Conservation (phyloP, 1,140 invertebrate species). For the Marisa cornuarietis region DNA sequence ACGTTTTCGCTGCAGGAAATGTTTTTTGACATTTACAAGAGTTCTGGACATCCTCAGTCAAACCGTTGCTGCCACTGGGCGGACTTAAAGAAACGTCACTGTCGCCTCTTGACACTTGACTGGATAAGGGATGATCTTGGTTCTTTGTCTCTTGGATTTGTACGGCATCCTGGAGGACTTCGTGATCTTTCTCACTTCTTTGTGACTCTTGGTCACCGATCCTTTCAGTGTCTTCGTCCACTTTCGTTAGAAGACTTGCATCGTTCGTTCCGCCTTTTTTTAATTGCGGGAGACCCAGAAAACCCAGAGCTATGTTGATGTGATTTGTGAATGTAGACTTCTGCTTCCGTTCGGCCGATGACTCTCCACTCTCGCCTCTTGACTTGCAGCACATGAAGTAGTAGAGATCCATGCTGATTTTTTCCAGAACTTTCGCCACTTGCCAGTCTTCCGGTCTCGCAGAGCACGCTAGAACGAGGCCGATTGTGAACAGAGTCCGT, state of each 20-base stretch:
- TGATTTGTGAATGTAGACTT: background rate
- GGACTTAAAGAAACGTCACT: no score
- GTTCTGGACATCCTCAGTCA: no score
- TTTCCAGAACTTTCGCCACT: constrained; percentile 7
- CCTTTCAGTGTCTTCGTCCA: background rate
- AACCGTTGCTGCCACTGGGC: no score
- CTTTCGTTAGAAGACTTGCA: background rate
- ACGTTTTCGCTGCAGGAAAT: no score
- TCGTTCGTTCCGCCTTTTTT: background rate
- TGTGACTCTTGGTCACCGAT: no score
- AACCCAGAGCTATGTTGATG: constrained; percentile 11
- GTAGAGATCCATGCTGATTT: constrained; percentile 26
- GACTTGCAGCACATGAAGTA: background rate
- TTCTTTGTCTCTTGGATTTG: no score
- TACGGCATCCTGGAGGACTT: no score
- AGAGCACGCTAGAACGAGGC: constrained; percentile 17
- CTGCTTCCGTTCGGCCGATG: background rate
- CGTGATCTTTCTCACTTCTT: no score
- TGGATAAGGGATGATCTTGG: no score
- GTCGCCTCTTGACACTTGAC: no score
- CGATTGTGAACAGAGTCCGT: constrained; percentile 13
- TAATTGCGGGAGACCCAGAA: constrained; percentile 13
- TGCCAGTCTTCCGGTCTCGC: constrained; percentile 5
- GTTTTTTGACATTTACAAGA: no score
- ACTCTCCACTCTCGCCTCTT: background rate